Evolutionary conservation across 2,888 invertebrate genomes (phyloP).

Genomic region (Hypomecis punctinalis): DNA sequence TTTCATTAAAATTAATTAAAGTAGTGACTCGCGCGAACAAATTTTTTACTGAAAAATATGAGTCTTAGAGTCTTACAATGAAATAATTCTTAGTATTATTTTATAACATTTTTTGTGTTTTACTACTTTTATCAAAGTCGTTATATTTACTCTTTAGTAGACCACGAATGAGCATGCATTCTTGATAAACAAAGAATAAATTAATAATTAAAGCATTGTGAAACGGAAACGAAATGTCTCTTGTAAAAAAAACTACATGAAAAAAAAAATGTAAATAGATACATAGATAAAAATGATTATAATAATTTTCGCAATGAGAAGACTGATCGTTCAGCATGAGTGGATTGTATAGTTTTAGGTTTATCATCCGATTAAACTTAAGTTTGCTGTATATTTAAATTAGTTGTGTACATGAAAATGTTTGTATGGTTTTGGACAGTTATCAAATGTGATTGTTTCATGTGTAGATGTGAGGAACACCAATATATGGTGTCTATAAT

Average conservation of each 20-base stretch:
- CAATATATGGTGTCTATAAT: constrained; percentile 13
- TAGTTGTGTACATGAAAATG: constrained; percentile 58
- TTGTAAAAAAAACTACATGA: constrained; percentile 57
- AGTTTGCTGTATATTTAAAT: constrained; percentile 70
- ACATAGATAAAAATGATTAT: constrained; percentile 63
- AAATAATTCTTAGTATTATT: no score
- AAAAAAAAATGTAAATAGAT: constrained; percentile 57
- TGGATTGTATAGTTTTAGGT: constrained; percentile 71
- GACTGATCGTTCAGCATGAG: constrained; percentile 82
- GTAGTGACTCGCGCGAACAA: constrained; percentile 2
- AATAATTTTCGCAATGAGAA: constrained; percentile 83
- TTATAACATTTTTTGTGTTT: no score
- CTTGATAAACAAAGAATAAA: not conserved
- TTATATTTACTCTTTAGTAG: no score
- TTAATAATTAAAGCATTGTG: not conserved
- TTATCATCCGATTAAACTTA: constrained; percentile 72
- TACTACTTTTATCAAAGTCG: no score
- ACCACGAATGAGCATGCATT: not conserved
- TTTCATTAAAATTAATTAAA: no score
- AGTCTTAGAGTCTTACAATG: no score
- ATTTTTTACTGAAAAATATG: no score
- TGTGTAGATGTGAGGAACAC: not conserved
- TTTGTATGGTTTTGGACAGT: constrained; percentile 45
- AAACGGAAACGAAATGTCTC: constrained; percentile 36
- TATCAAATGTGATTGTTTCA: constrained; percentile 32